Percentiles rank a stretch among this genome's conserved stretches.
Conservation (phyloP, 2,113 vertebrate species). For the Rhegmatorhina hoffmannsi region DNA sequence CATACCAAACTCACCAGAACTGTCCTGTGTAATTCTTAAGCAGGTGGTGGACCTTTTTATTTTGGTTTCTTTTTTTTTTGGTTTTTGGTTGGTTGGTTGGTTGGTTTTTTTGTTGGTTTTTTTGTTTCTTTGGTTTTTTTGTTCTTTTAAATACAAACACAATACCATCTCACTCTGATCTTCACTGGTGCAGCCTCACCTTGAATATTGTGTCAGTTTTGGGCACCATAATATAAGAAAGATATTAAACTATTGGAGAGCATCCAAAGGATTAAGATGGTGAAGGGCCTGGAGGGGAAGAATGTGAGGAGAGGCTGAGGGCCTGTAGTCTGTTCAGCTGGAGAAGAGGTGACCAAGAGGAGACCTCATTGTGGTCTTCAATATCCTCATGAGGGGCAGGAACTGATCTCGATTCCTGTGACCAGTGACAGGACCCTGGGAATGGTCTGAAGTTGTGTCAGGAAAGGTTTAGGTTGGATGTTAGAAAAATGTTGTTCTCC, state of each 20-base stretch:
- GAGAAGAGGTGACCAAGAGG: not conserved
- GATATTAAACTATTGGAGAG: not conserved
- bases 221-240: not conserved
- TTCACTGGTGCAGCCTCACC: not conserved
- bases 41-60: no score
- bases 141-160: not conserved
- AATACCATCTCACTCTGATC: rapidly evolving
- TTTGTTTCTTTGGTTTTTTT: not conserved
- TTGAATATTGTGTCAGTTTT: not conserved
- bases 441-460: not conserved
- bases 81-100: not conserved
- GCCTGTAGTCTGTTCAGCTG: not conserved
- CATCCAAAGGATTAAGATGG: not conserved
- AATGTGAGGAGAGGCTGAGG: not conserved
- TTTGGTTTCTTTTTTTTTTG: no score
- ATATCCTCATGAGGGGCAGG: not conserved
- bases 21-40: not conserved
- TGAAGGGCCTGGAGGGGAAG: not conserved
- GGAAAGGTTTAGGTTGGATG: not conserved
- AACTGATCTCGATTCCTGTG: not conserved
- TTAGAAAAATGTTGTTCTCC: not conserved
- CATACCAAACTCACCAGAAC: not conserved
- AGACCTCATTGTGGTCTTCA: not conserved
- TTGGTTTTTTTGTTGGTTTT: no score
- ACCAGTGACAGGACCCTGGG: not conserved